Evolutionary conservation across 1,140 invertebrate genomes (phyloP), one percentile per base, ranked within the genome.

Genomic region (Drosophila willistoni): DNA sequence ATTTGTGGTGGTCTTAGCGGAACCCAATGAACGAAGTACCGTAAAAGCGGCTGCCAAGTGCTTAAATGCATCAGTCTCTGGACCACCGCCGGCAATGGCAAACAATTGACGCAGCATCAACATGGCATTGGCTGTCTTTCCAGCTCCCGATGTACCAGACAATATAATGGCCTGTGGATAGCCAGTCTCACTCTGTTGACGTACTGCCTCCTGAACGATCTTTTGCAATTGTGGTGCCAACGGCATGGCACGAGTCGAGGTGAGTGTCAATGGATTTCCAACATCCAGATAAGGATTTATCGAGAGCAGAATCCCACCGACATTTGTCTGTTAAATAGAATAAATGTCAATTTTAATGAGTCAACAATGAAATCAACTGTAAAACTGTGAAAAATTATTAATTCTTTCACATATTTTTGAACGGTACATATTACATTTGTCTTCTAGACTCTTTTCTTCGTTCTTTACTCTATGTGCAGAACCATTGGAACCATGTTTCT

Each of bases 21-120:
- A 97, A 56, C 97, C 97, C 54, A 99, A 94, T 1, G 97, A 97
- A 65, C 97, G 94, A 33, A 98, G 94, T 12, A 98, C 98, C 19
- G 98, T 98, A 91, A 99, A 98, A 12, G 98, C 97, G 19, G 98
- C 98, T 1, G 97, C 96, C 64, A 99, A 94, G 92, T 98, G 97
- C 93, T 98, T 98, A 91, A 98, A 99, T n/a, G 97, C 97, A 93
- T 98, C 97, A 1, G 97, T 98, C 93, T 98, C 97, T 0, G 97
- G 96, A 10, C 97, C 97, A 64, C 97, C 97, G 51, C 97, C 98
- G 14, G 97, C 97, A 57, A 98, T 96, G 90, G 98, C 97, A 93
- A 98, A 98, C 70, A 99, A 92, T 91, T 98, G 96, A 69, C 97
- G 94, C 54, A 98, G 93, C 79, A 98, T 93, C 77, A 98, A 93